Conservation (phyloP, 1,140 invertebrate species). For the Microplitis mediator region DNA sequence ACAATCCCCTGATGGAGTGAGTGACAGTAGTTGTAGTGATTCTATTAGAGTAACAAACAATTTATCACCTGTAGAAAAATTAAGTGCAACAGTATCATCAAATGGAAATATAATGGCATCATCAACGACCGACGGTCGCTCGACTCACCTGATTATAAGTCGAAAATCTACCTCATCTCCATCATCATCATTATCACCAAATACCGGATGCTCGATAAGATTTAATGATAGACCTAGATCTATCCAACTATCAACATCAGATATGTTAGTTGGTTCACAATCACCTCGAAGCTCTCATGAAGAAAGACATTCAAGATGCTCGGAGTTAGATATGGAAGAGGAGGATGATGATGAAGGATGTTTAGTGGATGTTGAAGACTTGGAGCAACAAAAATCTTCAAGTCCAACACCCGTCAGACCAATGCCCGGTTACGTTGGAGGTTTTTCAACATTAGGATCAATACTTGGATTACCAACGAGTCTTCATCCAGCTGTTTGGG, state of each 20-base stretch:
- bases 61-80: no score
- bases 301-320: constrained; percentile 46
- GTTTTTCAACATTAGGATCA: constrained; percentile 47
- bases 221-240: background rate
- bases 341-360: constrained; percentile 51
- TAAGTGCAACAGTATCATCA: no score
- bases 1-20: background rate
- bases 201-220: background rate
- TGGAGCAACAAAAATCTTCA: constrained; percentile 38
- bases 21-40: constrained; percentile 11
- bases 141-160: constrained; percentile 7
- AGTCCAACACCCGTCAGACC: constrained; percentile 50
- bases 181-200: background rate
- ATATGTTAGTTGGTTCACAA: constrained; percentile 30
- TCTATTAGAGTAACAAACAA: background rate
- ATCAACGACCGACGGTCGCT: constrained; percentile 15
- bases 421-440: constrained; percentile 52
- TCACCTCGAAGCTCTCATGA: constrained; percentile 48
- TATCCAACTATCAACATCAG: background rate
- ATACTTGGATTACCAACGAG: constrained; percentile 44
- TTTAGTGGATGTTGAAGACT: constrained; percentile 55
- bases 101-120: background rate
- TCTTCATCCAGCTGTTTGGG: constrained; percentile 52
- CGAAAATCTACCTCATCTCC: constrained; percentile 4
- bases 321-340: constrained; percentile 50